Conservation (phyloP, 30 jellyfish, hydroid and myxozoan species). For the Morbakka virulenta region DNA sequence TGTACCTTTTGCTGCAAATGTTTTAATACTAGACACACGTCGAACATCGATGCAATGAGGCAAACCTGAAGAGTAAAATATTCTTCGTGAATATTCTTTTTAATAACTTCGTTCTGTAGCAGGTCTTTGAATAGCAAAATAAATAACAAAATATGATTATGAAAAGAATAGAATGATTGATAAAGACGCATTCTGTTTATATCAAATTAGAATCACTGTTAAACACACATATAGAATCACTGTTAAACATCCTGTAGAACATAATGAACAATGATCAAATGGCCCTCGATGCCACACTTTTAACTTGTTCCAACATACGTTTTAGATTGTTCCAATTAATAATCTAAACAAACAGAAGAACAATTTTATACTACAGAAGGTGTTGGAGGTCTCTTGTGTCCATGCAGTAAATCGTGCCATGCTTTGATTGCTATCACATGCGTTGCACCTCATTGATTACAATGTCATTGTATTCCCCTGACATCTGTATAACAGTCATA, state of each 20-base stretch:
- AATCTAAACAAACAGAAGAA: too few species aligned
- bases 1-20: background rate
- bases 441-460: too few species aligned
- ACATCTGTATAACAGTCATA: too few species aligned
- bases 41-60: slow-evolving; percentile 24
- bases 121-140: background rate
- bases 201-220: background rate
- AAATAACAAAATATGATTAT: background rate
- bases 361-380: too few species aligned
- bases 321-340: too few species aligned
- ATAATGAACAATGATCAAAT: too few species aligned
- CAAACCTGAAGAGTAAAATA: background rate
- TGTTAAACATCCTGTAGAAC: background rate
- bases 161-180: background rate
- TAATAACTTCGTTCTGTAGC: background rate
- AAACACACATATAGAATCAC: too few species aligned
- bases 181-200: background rate
- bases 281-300: background rate
- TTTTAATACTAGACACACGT: background rate
- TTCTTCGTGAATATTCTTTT: background rate
- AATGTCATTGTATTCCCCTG: too few species aligned
- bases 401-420: too few species aligned
- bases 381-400: too few species aligned
- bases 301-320: too few species aligned
- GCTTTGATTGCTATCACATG: too few species aligned